phyloP scores from a whole-genome alignment of 2,113 vertebrate genomes.

The Centropus unirufus region DNA sequence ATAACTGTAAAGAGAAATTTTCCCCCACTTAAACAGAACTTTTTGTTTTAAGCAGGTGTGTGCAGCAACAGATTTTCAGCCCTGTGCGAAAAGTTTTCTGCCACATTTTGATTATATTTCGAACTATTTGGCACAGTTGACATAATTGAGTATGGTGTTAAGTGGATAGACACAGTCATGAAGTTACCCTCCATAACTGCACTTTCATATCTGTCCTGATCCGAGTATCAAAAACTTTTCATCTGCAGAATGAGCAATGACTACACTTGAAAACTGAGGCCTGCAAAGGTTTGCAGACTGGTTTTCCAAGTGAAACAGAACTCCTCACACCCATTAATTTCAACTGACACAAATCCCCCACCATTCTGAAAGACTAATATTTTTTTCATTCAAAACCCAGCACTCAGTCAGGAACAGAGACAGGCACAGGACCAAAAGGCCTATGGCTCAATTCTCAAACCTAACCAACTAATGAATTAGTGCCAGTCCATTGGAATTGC shows the following conservation, averaged over 20 bases:
- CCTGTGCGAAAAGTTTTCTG: not conserved
- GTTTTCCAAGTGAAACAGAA: not conserved
- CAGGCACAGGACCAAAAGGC: not conserved
- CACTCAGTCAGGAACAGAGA: not conserved
- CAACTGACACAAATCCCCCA: not conserved
- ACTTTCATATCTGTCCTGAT: not conserved
- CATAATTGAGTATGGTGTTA: not conserved
- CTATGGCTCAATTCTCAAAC: not conserved
- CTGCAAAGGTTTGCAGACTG: not conserved
- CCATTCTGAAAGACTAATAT: not conserved
- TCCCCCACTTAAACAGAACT: not conserved
- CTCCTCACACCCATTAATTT: not conserved
- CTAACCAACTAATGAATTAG: not conserved
- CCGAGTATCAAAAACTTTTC: not conserved
- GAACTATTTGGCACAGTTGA: not conserved
- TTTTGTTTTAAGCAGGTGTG: not conserved
- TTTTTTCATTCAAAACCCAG: not conserved
- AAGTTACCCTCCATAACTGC: not conserved
- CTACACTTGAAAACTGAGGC: not conserved
- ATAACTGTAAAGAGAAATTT: not conserved
- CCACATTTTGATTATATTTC: not conserved
- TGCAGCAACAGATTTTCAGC: not conserved
- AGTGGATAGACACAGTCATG: not conserved
- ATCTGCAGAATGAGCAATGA: too few species aligned
- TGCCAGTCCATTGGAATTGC: not conserved